Evolutionary conservation across 2,113 vertebrate genomes (phyloP).

Genomic region (Stigmatopora argus): DNA sequence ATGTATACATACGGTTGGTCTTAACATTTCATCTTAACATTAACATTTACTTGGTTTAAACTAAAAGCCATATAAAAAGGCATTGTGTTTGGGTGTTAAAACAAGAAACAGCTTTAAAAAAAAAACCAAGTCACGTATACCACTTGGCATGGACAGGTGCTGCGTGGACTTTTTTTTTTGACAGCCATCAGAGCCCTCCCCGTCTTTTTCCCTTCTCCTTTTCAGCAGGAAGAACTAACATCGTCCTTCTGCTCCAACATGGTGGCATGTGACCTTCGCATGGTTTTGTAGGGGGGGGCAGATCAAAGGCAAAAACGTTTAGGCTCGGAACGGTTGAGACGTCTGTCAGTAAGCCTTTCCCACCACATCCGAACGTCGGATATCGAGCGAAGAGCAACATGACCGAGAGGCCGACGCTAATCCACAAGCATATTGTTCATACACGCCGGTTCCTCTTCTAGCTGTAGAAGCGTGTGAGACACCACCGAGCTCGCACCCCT

Average conservation of each 20-base stretch:
- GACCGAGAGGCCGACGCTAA: slow-evolving; percentile 78
- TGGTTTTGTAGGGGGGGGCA: slow-evolving; percentile 67
- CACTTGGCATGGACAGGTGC: too few species aligned
- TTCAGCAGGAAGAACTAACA: slow-evolving; percentile 18
- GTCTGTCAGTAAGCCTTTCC: slow-evolving; percentile 92
- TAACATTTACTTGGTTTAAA: too few species aligned
- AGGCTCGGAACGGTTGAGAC: slow-evolving; percentile 84
- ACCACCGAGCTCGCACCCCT: background rate
- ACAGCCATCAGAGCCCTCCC: too few species aligned
- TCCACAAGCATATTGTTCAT: slow-evolving; percentile 68
- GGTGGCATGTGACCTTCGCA: slow-evolving; percentile 76
- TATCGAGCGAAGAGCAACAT: slow-evolving; percentile 80
- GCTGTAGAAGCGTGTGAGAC: slow-evolving; percentile 17
- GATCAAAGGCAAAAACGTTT: slow-evolving; percentile 97
- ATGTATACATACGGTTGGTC: too few species aligned
- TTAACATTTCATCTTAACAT: too few species aligned
- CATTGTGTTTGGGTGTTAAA: too few species aligned
- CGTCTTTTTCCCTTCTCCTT: too few species aligned
- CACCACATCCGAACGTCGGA: slow-evolving; percentile 76
- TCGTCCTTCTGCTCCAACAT: slow-evolving; percentile 55
- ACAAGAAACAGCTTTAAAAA: too few species aligned
- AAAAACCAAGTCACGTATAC: too few species aligned
- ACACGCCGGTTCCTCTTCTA: slow-evolving; percentile 56
- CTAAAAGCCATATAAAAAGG: too few species aligned
- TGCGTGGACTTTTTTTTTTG: too few species aligned